phyloP scores from a whole-genome alignment of 2,113 vertebrate species.

The Esox niger region DNA sequence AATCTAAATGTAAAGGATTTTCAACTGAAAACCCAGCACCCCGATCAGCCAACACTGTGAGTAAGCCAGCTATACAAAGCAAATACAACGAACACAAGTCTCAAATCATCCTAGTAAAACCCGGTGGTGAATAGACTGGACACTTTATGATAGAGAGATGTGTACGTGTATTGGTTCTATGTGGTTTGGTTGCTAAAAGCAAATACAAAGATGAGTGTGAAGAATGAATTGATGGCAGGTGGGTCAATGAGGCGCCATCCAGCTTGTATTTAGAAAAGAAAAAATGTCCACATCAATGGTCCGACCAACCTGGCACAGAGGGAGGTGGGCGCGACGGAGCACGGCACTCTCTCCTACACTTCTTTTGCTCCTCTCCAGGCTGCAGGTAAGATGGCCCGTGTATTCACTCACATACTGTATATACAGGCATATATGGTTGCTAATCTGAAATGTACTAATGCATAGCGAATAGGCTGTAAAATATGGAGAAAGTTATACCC shows the following conservation, averaged over 20 bases:
- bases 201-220: conserved; percentile 13
- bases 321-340: conserved; percentile 16
- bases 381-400: conserved; percentile 55
- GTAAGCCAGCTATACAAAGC: no score
- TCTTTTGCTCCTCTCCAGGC: conserved; percentile 30
- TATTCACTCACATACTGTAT: background rate
- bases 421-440: background rate
- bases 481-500: no score
- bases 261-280: conserved; percentile 50
- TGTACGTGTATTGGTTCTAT: background rate
- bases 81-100: background rate
- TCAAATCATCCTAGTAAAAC: background rate
- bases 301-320: conserved; percentile 37
- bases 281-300: conserved; percentile 54
- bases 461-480: background rate
- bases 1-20: no score
- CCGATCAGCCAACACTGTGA: no score
- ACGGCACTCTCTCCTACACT: conserved; percentile 37
- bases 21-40: no score
- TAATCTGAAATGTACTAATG: background rate
- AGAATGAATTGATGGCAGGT: conserved; percentile 13
- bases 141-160: background rate
- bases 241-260: conserved; percentile 28
- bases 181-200: background rate
- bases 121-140: background rate